Evolutionary conservation across 2,888 invertebrate species (phyloP).

Genomic region (Agriotes lineatus): DNA sequence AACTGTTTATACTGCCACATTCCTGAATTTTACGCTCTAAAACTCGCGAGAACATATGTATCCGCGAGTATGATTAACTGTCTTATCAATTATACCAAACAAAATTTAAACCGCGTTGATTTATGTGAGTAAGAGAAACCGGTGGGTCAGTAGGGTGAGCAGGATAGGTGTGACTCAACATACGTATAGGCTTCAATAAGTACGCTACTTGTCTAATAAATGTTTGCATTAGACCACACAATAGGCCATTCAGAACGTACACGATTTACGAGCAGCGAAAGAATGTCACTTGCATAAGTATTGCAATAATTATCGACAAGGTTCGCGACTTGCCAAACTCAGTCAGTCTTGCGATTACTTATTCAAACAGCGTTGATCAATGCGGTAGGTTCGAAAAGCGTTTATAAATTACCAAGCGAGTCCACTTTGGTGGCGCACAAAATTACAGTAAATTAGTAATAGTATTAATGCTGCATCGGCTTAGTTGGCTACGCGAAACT

Average conservation of each 20-base stretch:
- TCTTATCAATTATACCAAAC: background rate
- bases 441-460: background rate
- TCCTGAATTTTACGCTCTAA: background rate
- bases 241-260: constrained; percentile 55
- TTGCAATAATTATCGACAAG: constrained; percentile 61
- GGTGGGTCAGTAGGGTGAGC: constrained; percentile 41
- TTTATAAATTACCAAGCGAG: constrained; percentile 53
- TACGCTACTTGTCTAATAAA: constrained; percentile 55
- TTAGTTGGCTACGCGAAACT: no score
- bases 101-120: constrained; percentile 15
- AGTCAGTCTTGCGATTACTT: constrained; percentile 49
- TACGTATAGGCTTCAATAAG: constrained; percentile 36
- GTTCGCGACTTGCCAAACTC: constrained; percentile 51
- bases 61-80: background rate
- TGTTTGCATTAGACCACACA: constrained; percentile 58
- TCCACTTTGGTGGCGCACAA: constrained; percentile 48
- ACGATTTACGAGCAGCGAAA: constrained; percentile 60
- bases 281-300: constrained; percentile 60
- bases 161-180: constrained; percentile 32
- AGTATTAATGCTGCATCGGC: background rate
- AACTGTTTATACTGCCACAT: constrained; percentile 3
- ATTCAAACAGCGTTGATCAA: constrained; percentile 46
- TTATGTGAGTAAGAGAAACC: constrained; percentile 19
- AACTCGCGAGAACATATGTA: background rate
- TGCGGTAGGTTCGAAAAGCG: constrained; percentile 58